phyloP scores from a whole-genome alignment of 2,797 vertebrate species.

The Chelmon rostratus region DNA sequence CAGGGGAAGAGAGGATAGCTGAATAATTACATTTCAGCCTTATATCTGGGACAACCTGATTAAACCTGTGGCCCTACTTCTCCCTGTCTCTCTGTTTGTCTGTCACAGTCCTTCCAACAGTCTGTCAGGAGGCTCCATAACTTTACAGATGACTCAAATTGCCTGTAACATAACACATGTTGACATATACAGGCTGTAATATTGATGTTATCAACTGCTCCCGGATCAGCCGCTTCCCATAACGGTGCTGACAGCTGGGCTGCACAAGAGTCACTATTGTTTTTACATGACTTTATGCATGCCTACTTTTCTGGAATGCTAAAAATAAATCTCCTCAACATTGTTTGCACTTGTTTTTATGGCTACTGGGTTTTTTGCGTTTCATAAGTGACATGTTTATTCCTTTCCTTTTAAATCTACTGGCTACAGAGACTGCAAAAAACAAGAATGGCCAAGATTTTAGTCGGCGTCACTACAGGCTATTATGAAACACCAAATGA shows the following conservation, averaged over 20 bases:
- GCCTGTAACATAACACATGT: slow-evolving; percentile 8
- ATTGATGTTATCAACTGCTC: slow-evolving; percentile 43
- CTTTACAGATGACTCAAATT: slow-evolving; percentile 19
- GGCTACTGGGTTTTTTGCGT: neutral
- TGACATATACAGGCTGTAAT: slow-evolving; percentile 18
- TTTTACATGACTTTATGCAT: neutral
- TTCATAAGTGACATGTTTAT: slow-evolving; percentile 1
- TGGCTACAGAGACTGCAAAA: slow-evolving; percentile 8
- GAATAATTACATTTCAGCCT: slow-evolving; percentile 68
- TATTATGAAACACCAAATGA: neutral
- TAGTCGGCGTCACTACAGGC: neutral
- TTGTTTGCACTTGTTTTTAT: slow-evolving; percentile 12
- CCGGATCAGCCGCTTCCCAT: slow-evolving; percentile 19
- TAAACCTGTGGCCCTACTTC: slow-evolving; percentile 25
- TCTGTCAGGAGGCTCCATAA: slow-evolving; percentile 16
- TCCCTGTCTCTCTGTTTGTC: slow-evolving; percentile 13
- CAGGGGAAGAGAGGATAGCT: slow-evolving; percentile 43
- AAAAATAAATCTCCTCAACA: neutral
- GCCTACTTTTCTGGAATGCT: neutral
- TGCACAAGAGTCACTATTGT: neutral
- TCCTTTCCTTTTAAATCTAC: neutral
- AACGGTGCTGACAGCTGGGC: slow-evolving; percentile 1
- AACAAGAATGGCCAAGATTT: neutral
- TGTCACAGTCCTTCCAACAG: slow-evolving; percentile 10
- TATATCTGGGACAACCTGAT: slow-evolving; percentile 51